Conservation (phyloP, 2,113 vertebrate species). For the Polyodon spathula region DNA sequence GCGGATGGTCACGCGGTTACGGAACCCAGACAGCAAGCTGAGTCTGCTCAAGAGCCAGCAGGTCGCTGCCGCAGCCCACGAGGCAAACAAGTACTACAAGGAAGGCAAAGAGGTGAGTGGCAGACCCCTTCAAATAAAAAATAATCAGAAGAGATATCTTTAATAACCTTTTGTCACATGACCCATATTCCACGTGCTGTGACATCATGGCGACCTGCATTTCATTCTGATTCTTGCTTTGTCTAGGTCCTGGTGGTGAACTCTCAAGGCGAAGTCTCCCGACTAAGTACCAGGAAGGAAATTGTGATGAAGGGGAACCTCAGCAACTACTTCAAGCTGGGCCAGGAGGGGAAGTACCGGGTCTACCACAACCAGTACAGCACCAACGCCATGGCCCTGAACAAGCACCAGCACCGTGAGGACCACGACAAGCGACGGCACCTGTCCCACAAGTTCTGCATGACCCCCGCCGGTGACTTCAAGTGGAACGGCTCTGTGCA, state of each 20-base stretch:
- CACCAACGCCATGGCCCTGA: constrained; percentile 87
- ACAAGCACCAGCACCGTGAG: constrained; percentile 96
- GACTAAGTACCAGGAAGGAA: constrained; percentile 75
- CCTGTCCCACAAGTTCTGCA: constrained; percentile 93
- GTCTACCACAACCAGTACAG: constrained; percentile 96
- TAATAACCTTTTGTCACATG: no score
- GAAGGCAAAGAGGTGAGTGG: constrained; percentile 77
- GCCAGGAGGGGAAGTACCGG: constrained; percentile 94
- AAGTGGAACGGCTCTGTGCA: constrained; percentile 96
- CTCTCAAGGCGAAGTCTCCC: constrained; percentile 80
- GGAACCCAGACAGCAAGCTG: constrained; percentile 89
- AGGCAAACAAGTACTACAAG: constrained; percentile 78
- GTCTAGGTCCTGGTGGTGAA: constrained; percentile 77
- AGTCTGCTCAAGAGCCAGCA: constrained; percentile 87
- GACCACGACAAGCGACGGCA: constrained; percentile 94
- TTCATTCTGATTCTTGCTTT: constrained; percentile 15
- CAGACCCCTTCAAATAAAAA: no score
- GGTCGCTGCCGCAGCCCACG: constrained; percentile 78
- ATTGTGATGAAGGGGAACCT: constrained; percentile 75
- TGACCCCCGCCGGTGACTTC: constrained; percentile 88
- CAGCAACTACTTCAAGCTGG: constrained; percentile 76
- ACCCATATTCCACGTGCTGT: not conserved
- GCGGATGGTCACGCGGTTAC: constrained; percentile 82
- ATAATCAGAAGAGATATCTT: no score
- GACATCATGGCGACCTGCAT: not conserved